A percentile compares a stretch with the other conserved stretches of the same genome.
Conservation (phyloP, 2,797 vertebrate species). For the Lacerta viridis region DNA sequence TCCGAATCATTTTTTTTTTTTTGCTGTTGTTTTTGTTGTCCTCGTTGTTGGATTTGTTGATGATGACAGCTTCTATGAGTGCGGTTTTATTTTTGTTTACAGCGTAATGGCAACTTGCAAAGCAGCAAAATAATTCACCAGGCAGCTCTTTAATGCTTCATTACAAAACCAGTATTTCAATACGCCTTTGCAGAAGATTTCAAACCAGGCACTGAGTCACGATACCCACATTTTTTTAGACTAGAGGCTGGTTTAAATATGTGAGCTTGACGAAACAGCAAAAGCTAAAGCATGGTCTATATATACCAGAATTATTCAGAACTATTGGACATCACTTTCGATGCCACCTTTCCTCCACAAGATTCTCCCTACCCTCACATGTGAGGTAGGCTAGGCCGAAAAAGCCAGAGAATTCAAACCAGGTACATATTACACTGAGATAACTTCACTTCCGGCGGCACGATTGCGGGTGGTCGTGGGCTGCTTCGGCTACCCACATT, state of each 20-base stretch:
- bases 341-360: background rate
- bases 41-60: conserved; percentile 64
- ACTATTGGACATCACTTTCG: background rate
- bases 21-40: conserved; percentile 43
- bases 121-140: conserved; percentile 69
- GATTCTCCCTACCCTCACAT: background rate
- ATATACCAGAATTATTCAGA: background rate
- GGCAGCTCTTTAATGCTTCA: conserved; percentile 64
- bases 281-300: background rate
- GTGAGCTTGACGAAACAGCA: conserved; percentile 35
- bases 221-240: conserved; percentile 62
- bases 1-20: background rate
- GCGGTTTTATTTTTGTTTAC: conserved; percentile 76
- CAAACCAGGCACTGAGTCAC: conserved; percentile 58
- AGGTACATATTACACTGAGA: background rate
- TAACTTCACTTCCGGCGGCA: too few species aligned
- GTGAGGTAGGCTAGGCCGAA: background rate
- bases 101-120: conserved; percentile 71
- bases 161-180: conserved; percentile 66
- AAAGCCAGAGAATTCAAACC: background rate
- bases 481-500: too few species aligned
- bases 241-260: conserved; percentile 39
- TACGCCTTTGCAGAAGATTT: conserved; percentile 65
- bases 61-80: conserved; percentile 60
- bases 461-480: too few species aligned